These are phyloP conservation scores for Tychaedon coryphoeus DNA, from an alignment of 2,113 vertebrate genomes.

Conservation along the genomic window DNA sequence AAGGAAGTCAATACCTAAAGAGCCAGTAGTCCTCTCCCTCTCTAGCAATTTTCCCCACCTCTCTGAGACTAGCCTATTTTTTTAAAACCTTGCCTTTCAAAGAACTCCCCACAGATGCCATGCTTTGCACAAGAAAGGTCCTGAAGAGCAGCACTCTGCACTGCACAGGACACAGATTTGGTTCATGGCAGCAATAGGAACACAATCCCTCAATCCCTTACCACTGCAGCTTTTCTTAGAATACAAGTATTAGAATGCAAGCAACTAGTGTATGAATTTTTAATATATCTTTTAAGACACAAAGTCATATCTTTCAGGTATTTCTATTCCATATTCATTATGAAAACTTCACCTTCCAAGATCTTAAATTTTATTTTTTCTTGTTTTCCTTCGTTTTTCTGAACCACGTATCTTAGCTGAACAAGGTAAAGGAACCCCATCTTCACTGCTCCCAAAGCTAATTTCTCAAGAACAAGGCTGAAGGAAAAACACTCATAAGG, in stretches of 20 bases:
- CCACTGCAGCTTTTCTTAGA: background rate
- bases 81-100: background rate
- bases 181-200: background rate
- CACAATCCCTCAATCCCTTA: background rate
- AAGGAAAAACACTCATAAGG: background rate
- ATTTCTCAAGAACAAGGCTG: background rate
- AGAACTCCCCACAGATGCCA: background rate
- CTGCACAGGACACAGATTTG: background rate
- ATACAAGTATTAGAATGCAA: background rate
- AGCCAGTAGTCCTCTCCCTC: background rate
- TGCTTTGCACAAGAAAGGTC: background rate
- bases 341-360: background rate
- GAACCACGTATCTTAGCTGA: accelerated
- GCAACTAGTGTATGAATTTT: background rate
- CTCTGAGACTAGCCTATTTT: background rate
- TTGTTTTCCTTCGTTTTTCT: accelerated
- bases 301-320: background rate
- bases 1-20: background rate
- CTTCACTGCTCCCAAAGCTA: background rate
- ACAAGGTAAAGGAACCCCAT: background rate
- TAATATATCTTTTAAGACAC: background rate
- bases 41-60: background rate
- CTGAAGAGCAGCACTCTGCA: background rate
- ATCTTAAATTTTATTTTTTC: background rate
- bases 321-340: background rate